These are phyloP conservation scores for Rhyacophila brunnea DNA, from an alignment of 1,140 invertebrate genomes.

Conservation along the genomic window DNA sequence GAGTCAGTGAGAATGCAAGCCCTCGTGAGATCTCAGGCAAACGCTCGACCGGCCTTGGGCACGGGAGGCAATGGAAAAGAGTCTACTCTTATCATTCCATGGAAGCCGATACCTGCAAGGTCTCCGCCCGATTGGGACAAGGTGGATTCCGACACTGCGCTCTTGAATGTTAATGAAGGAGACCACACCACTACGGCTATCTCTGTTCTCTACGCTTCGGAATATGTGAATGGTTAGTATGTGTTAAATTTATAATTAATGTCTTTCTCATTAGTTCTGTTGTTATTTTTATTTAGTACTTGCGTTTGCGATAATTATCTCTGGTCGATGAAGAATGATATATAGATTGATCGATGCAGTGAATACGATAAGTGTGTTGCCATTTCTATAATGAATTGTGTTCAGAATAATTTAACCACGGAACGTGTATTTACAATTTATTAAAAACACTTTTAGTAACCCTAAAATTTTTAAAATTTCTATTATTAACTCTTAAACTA, in stretches of 20 bases:
- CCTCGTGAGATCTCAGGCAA: constrained; percentile 15
- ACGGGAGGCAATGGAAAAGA: neutral
- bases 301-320: no score
- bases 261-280: no score
- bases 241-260: constrained; percentile 36
- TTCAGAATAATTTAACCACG: no score
- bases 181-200: constrained; percentile 55
- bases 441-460: no score
- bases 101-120: constrained; percentile 64
- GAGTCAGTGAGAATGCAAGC: constrained; percentile 55
- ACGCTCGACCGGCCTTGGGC: constrained; percentile 1
- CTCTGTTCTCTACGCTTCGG: constrained; percentile 67
- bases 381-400: no score
- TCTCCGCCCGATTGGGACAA: constrained; percentile 27
- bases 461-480: no score
- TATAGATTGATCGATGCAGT: no score
- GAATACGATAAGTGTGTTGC: no score
- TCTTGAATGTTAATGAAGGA: constrained; percentile 11
- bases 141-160: constrained; percentile 41
- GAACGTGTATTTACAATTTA: no score
- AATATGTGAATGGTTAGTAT: constrained; percentile 63
- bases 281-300: no score
- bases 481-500: no score
- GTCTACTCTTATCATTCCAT: constrained; percentile 57
- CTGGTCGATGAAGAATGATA: no score